These are phyloP conservation scores for Phyllostomus hastatus DNA, from an alignment of 2,113 vertebrate species.

Conservation along the genomic window DNA sequence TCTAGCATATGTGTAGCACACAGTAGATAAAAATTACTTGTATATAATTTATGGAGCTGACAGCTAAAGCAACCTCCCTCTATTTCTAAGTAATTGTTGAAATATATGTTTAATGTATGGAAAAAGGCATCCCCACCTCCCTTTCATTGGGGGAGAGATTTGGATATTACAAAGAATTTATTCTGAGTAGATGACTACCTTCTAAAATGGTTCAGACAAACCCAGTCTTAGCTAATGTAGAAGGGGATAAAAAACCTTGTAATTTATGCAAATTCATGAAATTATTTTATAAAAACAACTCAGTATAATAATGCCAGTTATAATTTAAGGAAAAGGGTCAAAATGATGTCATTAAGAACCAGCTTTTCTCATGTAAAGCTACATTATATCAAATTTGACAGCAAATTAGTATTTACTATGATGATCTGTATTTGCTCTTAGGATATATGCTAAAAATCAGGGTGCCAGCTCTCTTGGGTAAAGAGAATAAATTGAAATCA, in stretches of 20 bases:
- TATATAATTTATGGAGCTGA: not conserved
- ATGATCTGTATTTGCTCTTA: not conserved
- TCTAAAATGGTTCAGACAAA: slow-evolving; percentile 35
- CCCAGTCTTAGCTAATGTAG: not conserved
- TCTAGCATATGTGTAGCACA: not conserved
- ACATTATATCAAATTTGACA: not conserved
- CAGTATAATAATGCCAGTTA: not conserved
- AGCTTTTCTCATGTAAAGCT: slow-evolving; percentile 11
- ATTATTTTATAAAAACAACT: not conserved
- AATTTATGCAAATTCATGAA: slow-evolving; percentile 19
- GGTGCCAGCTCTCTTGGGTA: not conserved
- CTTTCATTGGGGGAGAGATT: not conserved
- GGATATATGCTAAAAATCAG: not conserved
- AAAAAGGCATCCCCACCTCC: not conserved
- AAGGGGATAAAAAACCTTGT: not conserved
- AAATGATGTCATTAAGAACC: not conserved
- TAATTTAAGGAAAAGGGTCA: not conserved
- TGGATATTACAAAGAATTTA: not conserved
- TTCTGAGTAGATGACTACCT: not conserved
- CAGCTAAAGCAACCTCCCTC: not conserved
- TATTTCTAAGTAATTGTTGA: not conserved
- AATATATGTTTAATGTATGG: not conserved
- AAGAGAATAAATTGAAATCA: slow-evolving; percentile 22
- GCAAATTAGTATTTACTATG: not conserved
- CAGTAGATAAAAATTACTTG: not conserved